Evolutionary conservation across 2,113 vertebrate species (phyloP).

Genomic region (Melozone crissalis): DNA sequence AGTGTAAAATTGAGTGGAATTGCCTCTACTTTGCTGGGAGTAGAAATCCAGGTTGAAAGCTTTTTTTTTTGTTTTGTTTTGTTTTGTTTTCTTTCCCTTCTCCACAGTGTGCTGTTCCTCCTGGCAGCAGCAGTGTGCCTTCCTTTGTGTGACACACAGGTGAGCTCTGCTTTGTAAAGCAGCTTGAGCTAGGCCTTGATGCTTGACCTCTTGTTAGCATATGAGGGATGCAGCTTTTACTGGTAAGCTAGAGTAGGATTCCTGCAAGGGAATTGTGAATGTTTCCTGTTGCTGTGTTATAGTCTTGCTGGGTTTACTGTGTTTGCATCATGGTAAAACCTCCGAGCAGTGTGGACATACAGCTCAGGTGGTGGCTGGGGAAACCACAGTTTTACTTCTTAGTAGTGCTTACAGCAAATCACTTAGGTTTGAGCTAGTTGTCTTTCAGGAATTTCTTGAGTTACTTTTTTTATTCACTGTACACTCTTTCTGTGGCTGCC

Average conservation of each 20-base stretch:
- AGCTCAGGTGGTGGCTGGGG: not conserved
- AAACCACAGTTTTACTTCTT: not conserved
- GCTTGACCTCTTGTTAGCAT: not conserved
- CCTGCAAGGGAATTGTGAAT: not conserved
- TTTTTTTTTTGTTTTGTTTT: not conserved
- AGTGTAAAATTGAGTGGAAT: not conserved
- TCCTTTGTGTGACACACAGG: slow-evolving; percentile 83
- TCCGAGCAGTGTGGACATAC: not conserved
- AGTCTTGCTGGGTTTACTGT: not conserved
- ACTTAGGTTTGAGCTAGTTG: not conserved
- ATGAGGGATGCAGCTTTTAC: not conserved
- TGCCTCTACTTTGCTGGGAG: not conserved
- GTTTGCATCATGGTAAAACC: not conserved
- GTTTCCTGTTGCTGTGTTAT: not conserved
- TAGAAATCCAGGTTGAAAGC: not conserved
- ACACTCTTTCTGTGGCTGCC: accelerated
- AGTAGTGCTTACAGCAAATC: not conserved
- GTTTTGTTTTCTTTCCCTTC: not conserved
- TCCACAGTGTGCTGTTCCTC: slow-evolving; percentile 78
- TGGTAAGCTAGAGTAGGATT: not conserved
- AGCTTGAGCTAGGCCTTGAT: not conserved
- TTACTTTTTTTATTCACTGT: not conserved
- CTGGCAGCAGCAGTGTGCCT: slow-evolving; percentile 83
- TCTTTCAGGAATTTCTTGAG: not conserved
- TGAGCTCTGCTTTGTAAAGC: slow-evolving; percentile 55